Percentiles rank a stretch among this genome's conserved stretches.
Conservation (phyloP, 1,140 invertebrate genomes). For the Potamilus streckersoni region DNA sequence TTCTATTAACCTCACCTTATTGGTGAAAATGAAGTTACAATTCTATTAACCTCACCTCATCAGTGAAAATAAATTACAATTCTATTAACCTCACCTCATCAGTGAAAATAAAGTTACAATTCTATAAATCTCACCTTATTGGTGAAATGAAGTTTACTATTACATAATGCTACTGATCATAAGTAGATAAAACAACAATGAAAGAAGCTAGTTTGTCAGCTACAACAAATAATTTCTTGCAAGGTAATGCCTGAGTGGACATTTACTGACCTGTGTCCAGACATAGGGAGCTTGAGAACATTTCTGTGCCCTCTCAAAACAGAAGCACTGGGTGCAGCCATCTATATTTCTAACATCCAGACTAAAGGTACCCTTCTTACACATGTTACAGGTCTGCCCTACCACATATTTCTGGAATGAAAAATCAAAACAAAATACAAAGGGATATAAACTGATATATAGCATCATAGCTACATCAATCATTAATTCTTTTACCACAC, state of each 20-base stretch:
- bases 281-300: slow-evolving; percentile 80
- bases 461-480: background rate
- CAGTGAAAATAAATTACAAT: too few species aligned
- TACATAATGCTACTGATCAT: too few species aligned
- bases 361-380: slow-evolving; percentile 92
- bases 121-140: too few species aligned
- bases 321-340: slow-evolving; percentile 98
- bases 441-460: background rate
- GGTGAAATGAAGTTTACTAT: too few species aligned
- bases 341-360: slow-evolving; percentile 84
- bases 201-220: too few species aligned
- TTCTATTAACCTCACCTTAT: too few species aligned
- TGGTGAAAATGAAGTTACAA: too few species aligned
- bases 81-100: too few species aligned
- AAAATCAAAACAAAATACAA: slow-evolving; percentile 15
- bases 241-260: background rate
- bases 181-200: too few species aligned
- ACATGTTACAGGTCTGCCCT: slow-evolving; percentile 84
- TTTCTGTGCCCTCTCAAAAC: slow-evolving; percentile 90
- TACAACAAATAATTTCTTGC: too few species aligned
- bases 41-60: too few species aligned
- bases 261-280: slow-evolving; percentile 50
- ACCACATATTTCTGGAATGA: slow-evolving; percentile 71
- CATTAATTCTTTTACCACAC: background rate
- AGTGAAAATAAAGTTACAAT: too few species aligned